Evolutionary conservation across 2,888 invertebrate genomes (phyloP), one percentile per base, ranked within the genome.

Genomic region (Ephialtes manifestator): DNA sequence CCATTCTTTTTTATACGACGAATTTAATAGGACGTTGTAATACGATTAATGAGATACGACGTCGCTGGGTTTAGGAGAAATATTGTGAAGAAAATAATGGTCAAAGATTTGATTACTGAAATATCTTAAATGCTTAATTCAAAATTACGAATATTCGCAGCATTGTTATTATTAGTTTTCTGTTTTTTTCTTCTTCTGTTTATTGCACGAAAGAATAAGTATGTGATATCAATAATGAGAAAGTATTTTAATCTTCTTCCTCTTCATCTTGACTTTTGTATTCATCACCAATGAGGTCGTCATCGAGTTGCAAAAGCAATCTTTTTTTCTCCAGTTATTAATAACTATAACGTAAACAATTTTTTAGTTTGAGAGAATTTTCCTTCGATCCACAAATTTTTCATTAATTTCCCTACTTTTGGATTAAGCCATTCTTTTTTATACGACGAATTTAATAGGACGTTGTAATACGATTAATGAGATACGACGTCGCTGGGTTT

Each of bases 231-330:
- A 80, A 55, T 75, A 78, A 78, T 43, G 53, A 53, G 43, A 70
- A 24, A 55, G 20, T 63, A 13, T 63, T 63, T 72, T 80, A 15
- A 18, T 55, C 24, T 77, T 35, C 24, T 15, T 24, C 4, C 43
- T 81, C 84, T 2, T 81, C 76, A 0, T 46, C 83, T 39, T 87
- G 81, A 0, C 20, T 65, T 0, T 86, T 83, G 4, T 88, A 76
- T 7, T 78, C 78, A n/a, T 84, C 63, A 10, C 68, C 84, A 8
- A 74, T 81, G 0, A 96, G 97, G 93, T 97, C 97, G 91, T 97
- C 97, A 88, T 97, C 97, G 72, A 31, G n/a, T n/a, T n/a, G n/a
- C n/a, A n/a, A n/a, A n/a, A n/a, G n/a, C n/a, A n/a, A n/a, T n/a
- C n/a, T n/a, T n/a, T n/a, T n/a, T n/a, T n/a, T n/a, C n/a, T n/a